Conservation (phyloP, 2,888 invertebrate genomes). For the Ecdyonurus torrentis region DNA sequence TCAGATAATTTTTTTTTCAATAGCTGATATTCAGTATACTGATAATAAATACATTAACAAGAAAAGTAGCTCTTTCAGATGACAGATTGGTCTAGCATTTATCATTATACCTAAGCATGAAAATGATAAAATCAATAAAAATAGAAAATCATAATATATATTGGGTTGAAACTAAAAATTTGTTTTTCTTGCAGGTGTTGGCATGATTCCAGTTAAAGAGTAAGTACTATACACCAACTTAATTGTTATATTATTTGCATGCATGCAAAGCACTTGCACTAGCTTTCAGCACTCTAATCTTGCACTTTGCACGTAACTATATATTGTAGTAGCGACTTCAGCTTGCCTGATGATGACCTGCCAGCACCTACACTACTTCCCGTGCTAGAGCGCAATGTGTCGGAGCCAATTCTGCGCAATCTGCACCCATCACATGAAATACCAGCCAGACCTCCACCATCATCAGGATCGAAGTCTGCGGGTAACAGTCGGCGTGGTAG, state of each 20-base stretch:
- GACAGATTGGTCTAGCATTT: no score
- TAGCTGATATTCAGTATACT: no score
- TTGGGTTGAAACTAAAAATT: no score
- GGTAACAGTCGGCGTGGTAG: background rate
- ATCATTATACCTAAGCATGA: no score
- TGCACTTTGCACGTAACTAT: background rate
- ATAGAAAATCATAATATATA: no score
- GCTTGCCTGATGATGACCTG: background rate
- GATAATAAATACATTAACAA: no score
- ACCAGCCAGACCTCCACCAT: background rate
- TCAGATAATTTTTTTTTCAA: no score
- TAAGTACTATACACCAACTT: constrained; percentile 36
- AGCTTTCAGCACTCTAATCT: background rate
- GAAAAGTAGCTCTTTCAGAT: no score
- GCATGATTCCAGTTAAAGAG: constrained; percentile 89
- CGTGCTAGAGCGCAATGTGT: background rate
- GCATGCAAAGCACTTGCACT: background rate
- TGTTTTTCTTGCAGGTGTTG: no score
- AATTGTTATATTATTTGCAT: background rate
- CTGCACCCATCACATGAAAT: background rate
- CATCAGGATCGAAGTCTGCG: background rate
- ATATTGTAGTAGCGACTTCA: background rate
- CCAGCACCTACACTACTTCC: background rate
- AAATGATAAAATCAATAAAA: no score
- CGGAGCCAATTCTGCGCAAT: background rate